These are phyloP conservation scores for Amiota mariae DNA, from an alignment of 2,888 invertebrate species.

Conservation along the genomic window DNA sequence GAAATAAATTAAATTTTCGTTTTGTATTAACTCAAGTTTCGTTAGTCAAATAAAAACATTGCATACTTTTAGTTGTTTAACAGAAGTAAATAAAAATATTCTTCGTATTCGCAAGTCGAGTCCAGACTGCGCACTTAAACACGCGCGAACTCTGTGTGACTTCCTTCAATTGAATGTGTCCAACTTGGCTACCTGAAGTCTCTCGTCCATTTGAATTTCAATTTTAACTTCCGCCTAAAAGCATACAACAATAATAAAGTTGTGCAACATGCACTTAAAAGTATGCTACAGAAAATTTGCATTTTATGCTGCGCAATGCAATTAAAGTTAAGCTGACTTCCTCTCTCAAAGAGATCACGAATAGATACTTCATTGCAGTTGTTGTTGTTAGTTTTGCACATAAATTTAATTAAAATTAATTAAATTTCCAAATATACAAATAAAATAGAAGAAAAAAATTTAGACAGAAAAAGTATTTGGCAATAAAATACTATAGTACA, in stretches of 20 bases:
- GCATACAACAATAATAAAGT: conserved; percentile 30
- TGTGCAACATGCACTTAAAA: conserved; percentile 47
- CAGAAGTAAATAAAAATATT: conserved; percentile 35
- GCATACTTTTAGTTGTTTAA: conserved; percentile 37
- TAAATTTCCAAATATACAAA: background rate
- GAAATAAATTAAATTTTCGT: background rate
- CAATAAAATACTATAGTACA: background rate
- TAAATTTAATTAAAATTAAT: background rate
- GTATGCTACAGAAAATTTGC: conserved; percentile 39
- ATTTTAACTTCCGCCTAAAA: conserved; percentile 43
- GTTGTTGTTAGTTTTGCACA: background rate
- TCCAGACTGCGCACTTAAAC: conserved; percentile 57
- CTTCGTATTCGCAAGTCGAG: conserved; percentile 45
- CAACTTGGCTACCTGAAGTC: too few relatives aligned
- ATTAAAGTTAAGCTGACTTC: conserved; percentile 1
- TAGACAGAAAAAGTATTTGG: background rate
- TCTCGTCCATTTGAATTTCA: conserved; percentile 13
- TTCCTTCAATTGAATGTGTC: too few relatives aligned
- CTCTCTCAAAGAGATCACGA: too few relatives aligned
- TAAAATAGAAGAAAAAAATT: background rate
- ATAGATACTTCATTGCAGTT: background rate
- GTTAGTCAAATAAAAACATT: background rate
- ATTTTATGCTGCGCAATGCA: conserved; percentile 22
- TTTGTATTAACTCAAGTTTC: background rate
- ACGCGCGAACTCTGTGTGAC: conserved; percentile 41